Evolutionary conservation across 2,113 vertebrate genomes (phyloP).

Genomic region (Triplophysa siluroides): DNA sequence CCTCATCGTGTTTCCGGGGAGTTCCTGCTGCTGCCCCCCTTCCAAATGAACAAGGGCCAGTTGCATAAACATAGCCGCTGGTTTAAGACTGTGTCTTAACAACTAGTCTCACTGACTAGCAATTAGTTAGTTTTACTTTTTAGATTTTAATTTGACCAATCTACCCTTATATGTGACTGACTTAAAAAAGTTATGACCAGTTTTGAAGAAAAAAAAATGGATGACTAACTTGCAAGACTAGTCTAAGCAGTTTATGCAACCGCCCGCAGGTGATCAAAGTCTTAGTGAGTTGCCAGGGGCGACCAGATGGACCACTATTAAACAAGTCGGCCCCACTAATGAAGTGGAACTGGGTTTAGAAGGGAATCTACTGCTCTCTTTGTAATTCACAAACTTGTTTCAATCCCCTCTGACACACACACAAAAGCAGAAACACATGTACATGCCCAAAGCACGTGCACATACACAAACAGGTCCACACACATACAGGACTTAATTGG

Average conservation of each 20-base stretch:
- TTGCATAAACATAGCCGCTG: too few relatives aligned
- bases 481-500: background rate
- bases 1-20: slow-evolving; percentile 26
- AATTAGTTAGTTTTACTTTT: too few relatives aligned
- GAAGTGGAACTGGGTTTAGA: background rate
- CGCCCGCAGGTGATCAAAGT: slow-evolving; percentile 7
- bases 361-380: background rate
- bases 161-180: too few relatives aligned
- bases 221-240: too few relatives aligned
- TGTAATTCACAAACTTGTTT: slow-evolving; percentile 14
- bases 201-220: too few relatives aligned
- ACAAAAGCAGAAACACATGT: background rate
- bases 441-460: background rate
- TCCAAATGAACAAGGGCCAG: slow-evolving; percentile 19
- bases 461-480: background rate
- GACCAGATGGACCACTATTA: slow-evolving; percentile 4
- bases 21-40: background rate
- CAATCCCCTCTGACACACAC: background rate
- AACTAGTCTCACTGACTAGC: too few relatives aligned
- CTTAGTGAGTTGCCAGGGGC: slow-evolving; percentile 42
- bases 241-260: too few relatives aligned
- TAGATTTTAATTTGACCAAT: too few relatives aligned
- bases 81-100: too few relatives aligned
- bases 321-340: background rate
- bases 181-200: too few relatives aligned